Base-by-base conservation (phyloP, 1,140 invertebrate species). In the Drosophila santomea region DNA sequence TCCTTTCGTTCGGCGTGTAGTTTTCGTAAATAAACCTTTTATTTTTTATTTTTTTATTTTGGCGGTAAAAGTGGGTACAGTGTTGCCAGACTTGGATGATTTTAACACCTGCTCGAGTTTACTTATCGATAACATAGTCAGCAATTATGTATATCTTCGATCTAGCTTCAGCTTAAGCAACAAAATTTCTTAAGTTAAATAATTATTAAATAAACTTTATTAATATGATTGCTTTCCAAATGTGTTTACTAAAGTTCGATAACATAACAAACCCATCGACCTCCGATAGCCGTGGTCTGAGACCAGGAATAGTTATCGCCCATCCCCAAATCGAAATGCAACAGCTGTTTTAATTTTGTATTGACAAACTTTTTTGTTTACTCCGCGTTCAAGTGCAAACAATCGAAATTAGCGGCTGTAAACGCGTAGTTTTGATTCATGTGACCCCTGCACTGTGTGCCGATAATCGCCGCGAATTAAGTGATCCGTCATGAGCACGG, bases 271-370 rank as follows among this genome's bases (percentile, higher is more conserved):
- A n/a, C 1, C 7, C 28, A 39, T 66, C 48, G 45, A 52, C 14
- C 5, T 15, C 4, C 8, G 36, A 52, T 38, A 32, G 48, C 5
- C 20, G 20, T 25, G 43, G 17, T 11, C 14, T n/a, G 35, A 25
- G 23, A 56, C 12, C 8, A 10, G 54, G 35, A 5, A 25, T 8
- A 20, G 8, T 20, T 38, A 45, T 32, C 48, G 44, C 28, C 43
- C 28, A 14, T 38, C 59, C 8, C 47, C 45, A 44, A 44, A 14
- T 36, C 8, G 47, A 12, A 39, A 72, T 72, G 58, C 82, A 86
- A 86, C 82, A 86, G 82, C 82, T 86, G 83, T 86, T 82, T 74
- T 17, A 32, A 48, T 47, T 66, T 64, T 58, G 50, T 66, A 64
- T 68, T 68, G 64, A 67, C 17, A 39, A 75, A 67, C 50, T 81